A percentile compares a stretch with the other conserved stretches of the same genome.
Conservation (phyloP, 2,888 invertebrate genomes). For the Stenodera caucasica region DNA sequence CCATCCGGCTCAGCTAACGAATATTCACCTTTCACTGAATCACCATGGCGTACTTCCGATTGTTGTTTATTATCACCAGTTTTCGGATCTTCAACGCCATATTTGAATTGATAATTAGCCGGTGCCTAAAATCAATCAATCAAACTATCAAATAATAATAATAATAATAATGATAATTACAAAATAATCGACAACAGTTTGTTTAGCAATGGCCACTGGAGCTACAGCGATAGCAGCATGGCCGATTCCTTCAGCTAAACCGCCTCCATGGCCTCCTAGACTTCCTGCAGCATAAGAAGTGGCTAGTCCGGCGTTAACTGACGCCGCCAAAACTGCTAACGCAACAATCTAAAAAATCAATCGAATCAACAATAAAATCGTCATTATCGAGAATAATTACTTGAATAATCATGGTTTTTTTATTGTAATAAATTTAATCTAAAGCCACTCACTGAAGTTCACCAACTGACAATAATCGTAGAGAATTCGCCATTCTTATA, state of each 20-base stretch:
- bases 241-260: constrained; percentile 14
- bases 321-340: constrained; percentile 17
- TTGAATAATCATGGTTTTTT: constrained; percentile 20
- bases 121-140: constrained; percentile 32
- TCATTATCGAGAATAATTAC: constrained; percentile 6
- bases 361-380: not conserved
- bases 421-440: too few relatives aligned
- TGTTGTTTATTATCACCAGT: constrained; percentile 45
- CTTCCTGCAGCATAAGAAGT: constrained; percentile 18
- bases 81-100: constrained; percentile 43
- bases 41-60: constrained; percentile 40
- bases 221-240: constrained; percentile 25
- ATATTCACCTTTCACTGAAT: constrained; percentile 41
- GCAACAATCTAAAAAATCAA: constrained; percentile 17
- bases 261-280: constrained; percentile 21
- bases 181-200: constrained; percentile 30
- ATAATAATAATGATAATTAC: too few relatives aligned
- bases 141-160: too few relatives aligned
- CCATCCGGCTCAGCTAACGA: constrained; percentile 45
- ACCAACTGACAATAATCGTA: constrained; percentile 14
- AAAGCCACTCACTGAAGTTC: not conserved
- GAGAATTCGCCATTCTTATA: constrained; percentile 19
- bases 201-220: constrained; percentile 29
- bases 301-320: constrained; percentile 20
- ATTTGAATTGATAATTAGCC: constrained; percentile 42